Percentiles rank a stretch among this genome's conserved stretches.
These are phyloP conservation scores for Xerus rutilus DNA, from an alignment of 2,797 vertebrate genomes.

Conservation along the genomic window DNA sequence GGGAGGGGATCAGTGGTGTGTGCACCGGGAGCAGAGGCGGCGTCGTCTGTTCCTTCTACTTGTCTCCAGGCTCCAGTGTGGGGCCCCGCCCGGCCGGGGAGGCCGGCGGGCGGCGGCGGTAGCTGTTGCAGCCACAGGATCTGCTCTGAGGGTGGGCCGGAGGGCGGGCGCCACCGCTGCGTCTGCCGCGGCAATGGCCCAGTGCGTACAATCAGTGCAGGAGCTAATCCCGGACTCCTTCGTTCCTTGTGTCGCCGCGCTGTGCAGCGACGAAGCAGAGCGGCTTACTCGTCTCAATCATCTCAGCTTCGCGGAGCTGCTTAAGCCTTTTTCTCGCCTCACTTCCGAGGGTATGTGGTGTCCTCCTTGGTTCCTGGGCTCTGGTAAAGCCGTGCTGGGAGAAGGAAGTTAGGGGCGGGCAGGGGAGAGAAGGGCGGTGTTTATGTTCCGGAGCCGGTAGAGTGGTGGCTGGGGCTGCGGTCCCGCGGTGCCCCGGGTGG, in stretches of 20 bases:
- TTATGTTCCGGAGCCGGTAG: neutral
- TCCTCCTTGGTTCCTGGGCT: neutral
- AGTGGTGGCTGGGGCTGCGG: neutral
- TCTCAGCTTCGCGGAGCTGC: conserved; percentile 95
- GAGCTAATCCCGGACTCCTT: conserved; percentile 99
- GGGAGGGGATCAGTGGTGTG: neutral
- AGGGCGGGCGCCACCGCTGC: conserved; percentile 70
- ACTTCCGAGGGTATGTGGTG: conserved; percentile 96
- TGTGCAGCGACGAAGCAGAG: conserved; percentile 97
- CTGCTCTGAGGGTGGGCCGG: conserved; percentile 46
- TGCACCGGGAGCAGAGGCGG: conserved; percentile 8
- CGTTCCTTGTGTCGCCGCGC: conserved; percentile 97
- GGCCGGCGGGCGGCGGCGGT: conserved; percentile 56
- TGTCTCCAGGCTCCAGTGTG: conserved; percentile 53
- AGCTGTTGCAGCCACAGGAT: conserved; percentile 60
- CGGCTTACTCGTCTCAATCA: conserved; percentile 95
- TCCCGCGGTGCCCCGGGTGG: neutral
- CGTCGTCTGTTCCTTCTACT: conserved; percentile 17
- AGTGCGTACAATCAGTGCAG: conserved; percentile 96
- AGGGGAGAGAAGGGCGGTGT: neutral
- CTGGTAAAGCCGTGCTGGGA: neutral
- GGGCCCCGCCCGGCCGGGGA: conserved; percentile 73
- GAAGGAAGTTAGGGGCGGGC: neutral
- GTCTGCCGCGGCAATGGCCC: conserved; percentile 91
- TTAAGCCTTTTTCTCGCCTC: conserved; percentile 97